A percentile compares a stretch with the other conserved stretches of the same genome.
These are phyloP conservation scores for Grapholita molesta DNA, from an alignment of 1,140 invertebrate genomes.

Conservation along the genomic window DNA sequence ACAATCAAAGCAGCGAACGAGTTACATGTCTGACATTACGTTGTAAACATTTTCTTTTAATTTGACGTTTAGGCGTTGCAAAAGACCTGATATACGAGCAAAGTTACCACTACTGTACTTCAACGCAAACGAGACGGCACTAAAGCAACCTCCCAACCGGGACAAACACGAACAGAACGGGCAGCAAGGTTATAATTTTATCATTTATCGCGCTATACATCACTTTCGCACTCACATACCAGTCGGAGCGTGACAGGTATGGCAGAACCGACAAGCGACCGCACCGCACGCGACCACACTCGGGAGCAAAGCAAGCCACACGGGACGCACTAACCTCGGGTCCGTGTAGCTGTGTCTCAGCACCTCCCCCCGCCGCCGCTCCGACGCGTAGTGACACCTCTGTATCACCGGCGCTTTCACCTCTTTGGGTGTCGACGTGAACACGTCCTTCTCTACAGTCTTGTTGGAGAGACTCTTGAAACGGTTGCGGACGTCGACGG, in stretches of 20 bases:
- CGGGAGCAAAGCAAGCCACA: constrained; percentile 19
- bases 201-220: no score
- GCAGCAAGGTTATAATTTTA: no score
- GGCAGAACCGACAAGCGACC: neutral
- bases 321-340: constrained; percentile 54
- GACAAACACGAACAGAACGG: neutral
- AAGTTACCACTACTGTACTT: no score
- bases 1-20: no score
- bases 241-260: no score
- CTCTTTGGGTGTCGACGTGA: constrained; percentile 49
- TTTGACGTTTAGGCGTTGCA: no score
- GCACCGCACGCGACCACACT: neutral
- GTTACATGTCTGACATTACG: no score
- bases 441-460: constrained; percentile 40
- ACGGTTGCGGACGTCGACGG: constrained; percentile 51
- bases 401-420: constrained; percentile 12
- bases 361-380: constrained; percentile 28
- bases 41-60: no score
- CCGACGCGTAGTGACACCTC: constrained; percentile 20
- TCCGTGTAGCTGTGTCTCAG: constrained; percentile 60
- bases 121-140: no score
- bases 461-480: constrained; percentile 51
- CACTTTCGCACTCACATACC: no score
- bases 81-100: no score
- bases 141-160: no score